Evolutionary conservation across 1,140 invertebrate genomes (phyloP).

Genomic region (Scaptomyza hsui): DNA sequence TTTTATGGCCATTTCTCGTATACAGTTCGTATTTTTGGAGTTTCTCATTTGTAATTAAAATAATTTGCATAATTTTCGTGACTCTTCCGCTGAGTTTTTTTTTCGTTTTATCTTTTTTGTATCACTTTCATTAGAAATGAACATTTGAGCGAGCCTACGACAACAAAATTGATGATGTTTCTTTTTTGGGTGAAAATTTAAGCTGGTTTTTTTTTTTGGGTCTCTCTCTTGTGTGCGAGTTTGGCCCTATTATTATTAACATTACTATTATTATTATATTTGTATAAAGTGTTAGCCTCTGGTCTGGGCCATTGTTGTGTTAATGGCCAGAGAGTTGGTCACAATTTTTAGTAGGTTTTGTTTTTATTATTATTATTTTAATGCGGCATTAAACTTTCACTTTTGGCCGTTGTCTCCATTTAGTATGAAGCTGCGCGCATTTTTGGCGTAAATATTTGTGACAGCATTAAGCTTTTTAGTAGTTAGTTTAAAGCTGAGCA

Average conservation of each 20-base stretch:
- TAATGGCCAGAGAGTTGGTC: constrained; percentile 62
- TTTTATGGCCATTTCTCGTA: constrained; percentile 53
- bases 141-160: constrained; percentile 64
- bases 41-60: constrained; percentile 82
- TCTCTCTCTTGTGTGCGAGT: constrained; percentile 5
- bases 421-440: constrained; percentile 62
- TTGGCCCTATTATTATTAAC: constrained; percentile 34
- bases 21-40: constrained; percentile 26
- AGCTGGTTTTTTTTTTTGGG: constrained; percentile 24
- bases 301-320: constrained; percentile 62
- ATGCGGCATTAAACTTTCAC: constrained; percentile 82
- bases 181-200: constrained; percentile 54
- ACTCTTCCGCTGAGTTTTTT: constrained; percentile 32
- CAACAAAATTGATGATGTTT: constrained; percentile 69
- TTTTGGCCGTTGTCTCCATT: constrained; percentile 57
- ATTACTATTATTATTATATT: constrained; percentile 57
- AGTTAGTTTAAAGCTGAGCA: neutral
- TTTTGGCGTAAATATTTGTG: constrained; percentile 34
- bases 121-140: constrained; percentile 83
- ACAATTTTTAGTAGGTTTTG: constrained; percentile 66
- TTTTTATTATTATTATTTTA: constrained; percentile 49
- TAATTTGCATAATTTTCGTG: constrained; percentile 83
- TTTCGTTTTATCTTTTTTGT: constrained; percentile 18
- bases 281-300: constrained; percentile 48
- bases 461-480: constrained; percentile 24